Conservation (phyloP, 2,797 vertebrate species). For the Pipistrellus nathusii region DNA sequence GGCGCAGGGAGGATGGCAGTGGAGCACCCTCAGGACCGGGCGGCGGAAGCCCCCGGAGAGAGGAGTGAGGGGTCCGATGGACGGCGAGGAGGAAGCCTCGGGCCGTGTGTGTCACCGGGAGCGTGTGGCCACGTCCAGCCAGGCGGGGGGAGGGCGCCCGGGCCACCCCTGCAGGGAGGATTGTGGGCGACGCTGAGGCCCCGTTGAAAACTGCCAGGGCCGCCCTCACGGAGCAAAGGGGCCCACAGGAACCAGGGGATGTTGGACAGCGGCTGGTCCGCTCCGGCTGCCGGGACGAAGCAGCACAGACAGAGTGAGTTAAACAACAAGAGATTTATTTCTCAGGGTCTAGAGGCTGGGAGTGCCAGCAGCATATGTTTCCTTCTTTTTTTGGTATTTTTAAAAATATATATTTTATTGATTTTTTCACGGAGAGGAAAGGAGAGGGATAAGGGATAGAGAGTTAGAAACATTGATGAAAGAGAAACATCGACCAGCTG, state of each 20-base stretch:
- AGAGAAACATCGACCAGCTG: too few species aligned
- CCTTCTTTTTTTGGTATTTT: too few species aligned
- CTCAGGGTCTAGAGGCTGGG: not conserved
- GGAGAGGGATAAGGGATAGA: too few species aligned
- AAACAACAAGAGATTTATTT: not conserved
- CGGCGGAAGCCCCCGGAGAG: not conserved
- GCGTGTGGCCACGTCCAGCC: too few species aligned
- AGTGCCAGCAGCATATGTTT: not conserved
- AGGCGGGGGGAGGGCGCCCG: not conserved
- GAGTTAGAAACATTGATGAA: too few species aligned
- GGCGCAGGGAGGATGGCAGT: not conserved
- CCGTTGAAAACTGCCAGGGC: not conserved
- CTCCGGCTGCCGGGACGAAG: fast-evolving
- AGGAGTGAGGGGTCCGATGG: not conserved
- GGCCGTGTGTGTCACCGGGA: not conserved
- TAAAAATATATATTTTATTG: too few species aligned
- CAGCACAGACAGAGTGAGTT: too few species aligned
- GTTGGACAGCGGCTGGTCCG: not conserved
- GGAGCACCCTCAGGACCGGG: not conserved
- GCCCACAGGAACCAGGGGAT: not conserved
- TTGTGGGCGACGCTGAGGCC: not conserved
- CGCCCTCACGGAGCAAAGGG: not conserved
- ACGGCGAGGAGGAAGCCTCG: not conserved
- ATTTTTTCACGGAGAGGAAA: too few species aligned
- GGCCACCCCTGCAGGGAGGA: not conserved